Base-by-base conservation (phyloP, 2,797 vertebrate species). In the Urosaurus nigricauda region DNA sequence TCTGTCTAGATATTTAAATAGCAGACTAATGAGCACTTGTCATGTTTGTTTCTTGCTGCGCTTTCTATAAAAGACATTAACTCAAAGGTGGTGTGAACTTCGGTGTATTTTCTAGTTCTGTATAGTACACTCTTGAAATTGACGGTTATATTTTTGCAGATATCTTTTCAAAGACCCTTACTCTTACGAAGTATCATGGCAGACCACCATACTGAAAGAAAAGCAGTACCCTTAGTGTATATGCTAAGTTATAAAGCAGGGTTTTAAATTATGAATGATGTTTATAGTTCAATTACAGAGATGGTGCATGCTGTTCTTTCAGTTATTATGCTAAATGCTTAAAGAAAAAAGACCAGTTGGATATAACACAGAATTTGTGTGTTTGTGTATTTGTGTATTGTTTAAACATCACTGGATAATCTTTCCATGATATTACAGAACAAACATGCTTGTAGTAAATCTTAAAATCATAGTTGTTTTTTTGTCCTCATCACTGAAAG, bases 61-160 rank as follows among this genome's bases (percentile, higher is more conserved):
- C 87, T 96, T 96, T 94, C 88, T 84, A 77, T 47, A 65, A 87
- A 93, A 88, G 92, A 84, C 80, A 89, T 94, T 51, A 93, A 93
- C 94, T 90, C 84, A 11, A 85, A 79, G 86, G 53, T 83, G 73
- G 47, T 94, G 93, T 85, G 32, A 85, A 84, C 90, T 89, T 68
- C 35, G 14, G n/a, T 53, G 79, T 82, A 75, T 93, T 88, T 95
- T 95, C 93, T 84, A 92, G 58, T 90, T 94, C 91, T 94, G 88
- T 94, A 93, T 87, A 92, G 84, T 75, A 86, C 91, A 58, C 95
- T 94, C 56, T 93, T 92, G 93, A 94, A 94, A 86, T 91, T 89
- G 79, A 88, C 14, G 51, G 77, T 53, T 93, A 87, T 95, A 88
- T 93, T 93, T 96, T 95, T 93, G 86, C 94, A 93, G 79, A 90